phyloP scores from a whole-genome alignment of 2,888 invertebrate species.

The Metopia argyrocephala region DNA sequence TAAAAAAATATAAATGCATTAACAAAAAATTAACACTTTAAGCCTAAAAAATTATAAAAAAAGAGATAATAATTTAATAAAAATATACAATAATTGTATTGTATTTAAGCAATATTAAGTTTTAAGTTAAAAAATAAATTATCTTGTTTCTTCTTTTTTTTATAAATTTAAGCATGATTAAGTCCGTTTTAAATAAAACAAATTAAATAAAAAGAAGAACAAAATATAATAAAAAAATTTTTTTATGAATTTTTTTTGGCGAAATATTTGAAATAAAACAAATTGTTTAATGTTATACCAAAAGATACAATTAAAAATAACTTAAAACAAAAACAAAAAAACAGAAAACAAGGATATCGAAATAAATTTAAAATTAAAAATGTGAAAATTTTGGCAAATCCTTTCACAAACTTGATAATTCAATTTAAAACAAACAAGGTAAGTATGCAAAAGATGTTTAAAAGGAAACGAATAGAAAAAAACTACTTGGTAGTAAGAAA shows the following conservation, averaged over 20 bases:
- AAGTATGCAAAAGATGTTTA: constrained; percentile 1
- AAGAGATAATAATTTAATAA: constrained; percentile 10
- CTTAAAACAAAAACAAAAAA: constrained; percentile 47
- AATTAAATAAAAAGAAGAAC: constrained; percentile 18
- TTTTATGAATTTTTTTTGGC: constrained; percentile 42
- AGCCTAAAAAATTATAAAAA: background rate
- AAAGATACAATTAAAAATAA: background rate
- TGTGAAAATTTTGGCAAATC: constrained; percentile 13
- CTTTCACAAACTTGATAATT: background rate
- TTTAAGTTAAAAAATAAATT: constrained; percentile 34
- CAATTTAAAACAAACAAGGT: constrained; percentile 16
- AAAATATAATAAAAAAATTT: constrained; percentile 19
- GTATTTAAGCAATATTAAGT: constrained; percentile 57
- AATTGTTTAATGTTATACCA: constrained; percentile 33
- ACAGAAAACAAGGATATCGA: constrained; percentile 45
- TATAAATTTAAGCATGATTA: constrained; percentile 61
- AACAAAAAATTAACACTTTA: background rate
- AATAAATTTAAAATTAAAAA: constrained; percentile 43
- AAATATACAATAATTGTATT: background rate
- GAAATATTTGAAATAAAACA: constrained; percentile 33
- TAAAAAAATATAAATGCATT: background rate
- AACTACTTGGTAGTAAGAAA: constrained; percentile 39
- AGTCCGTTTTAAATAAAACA: constrained; percentile 44
- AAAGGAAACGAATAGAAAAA: background rate
- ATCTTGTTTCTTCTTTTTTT: constrained; percentile 14